Evolutionary conservation across 2,888 invertebrate genomes (phyloP).

Genomic region (Drosophila fungiperda): DNA sequence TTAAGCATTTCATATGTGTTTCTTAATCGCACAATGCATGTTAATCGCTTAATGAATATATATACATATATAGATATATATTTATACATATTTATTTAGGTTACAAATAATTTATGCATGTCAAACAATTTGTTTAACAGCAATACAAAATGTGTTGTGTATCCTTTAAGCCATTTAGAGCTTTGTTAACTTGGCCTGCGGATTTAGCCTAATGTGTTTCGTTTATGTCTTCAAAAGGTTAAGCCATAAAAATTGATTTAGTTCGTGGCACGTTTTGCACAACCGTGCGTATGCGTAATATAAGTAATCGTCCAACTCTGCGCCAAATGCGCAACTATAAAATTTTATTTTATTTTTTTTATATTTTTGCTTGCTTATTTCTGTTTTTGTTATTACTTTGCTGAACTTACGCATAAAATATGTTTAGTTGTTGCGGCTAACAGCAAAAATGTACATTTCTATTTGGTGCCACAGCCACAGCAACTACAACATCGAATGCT

Average conservation of each 20-base stretch:
- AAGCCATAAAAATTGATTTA: slow-evolving; percentile 72
- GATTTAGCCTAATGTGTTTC: slow-evolving; percentile 9
- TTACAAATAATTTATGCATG: slow-evolving; percentile 28
- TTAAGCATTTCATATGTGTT: slow-evolving; percentile 27
- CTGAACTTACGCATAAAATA: slow-evolving; percentile 66
- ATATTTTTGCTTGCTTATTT: slow-evolving; percentile 12
- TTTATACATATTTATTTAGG: not conserved
- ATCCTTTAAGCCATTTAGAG: slow-evolving; percentile 8
- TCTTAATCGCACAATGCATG: slow-evolving; percentile 13
- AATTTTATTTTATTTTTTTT: slow-evolving; percentile 52
- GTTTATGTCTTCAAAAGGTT: slow-evolving; percentile 30
- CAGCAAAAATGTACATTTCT: slow-evolving; percentile 63
- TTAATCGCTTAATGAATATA: not conserved
- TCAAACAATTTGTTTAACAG: slow-evolving; percentile 28
- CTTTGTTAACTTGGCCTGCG: slow-evolving; percentile 2
- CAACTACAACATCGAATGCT: slow-evolving; percentile 47
- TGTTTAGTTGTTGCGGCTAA: slow-evolving; percentile 36
- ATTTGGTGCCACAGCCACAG: slow-evolving; percentile 52
- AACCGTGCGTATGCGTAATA: slow-evolving; percentile 73
- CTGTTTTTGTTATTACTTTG: slow-evolving; percentile 15
- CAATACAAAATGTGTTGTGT: not conserved
- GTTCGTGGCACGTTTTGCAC: slow-evolving; percentile 36
- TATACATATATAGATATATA: not conserved
- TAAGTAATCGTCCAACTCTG: slow-evolving; percentile 7
- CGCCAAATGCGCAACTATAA: slow-evolving; percentile 62